Base-by-base conservation (phyloP, 2,797 vertebrate species). In the Todus mexicanus region DNA sequence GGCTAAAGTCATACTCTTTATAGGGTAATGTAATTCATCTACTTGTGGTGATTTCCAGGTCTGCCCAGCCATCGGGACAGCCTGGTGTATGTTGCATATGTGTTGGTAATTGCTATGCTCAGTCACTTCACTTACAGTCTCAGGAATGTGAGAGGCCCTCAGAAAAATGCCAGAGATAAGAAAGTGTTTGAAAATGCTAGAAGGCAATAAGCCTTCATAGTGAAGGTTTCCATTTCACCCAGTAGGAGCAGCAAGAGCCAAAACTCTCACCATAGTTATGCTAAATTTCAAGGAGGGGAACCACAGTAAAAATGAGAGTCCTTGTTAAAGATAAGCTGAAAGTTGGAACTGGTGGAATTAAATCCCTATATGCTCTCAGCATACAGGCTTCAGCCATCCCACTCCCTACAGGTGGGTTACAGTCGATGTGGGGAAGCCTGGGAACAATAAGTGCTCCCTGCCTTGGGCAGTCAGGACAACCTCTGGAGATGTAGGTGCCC, bases 111-210 rank as follows among this genome's bases (percentile, higher is more conserved):
- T 37, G 74, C 72, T 70, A 53, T 76, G 59, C 25, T 96, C 74
- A 95, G 85, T 14, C 83, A 92, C 53, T 95, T 95, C 56, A 91
- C 96, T 77, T 96, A 95, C 10, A 95, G 77, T 35, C 59, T 95
- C 37, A 92, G 93, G 75, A 97, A 95, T 75, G 47, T 60, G 7
- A 95, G 75, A 82, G 64, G 73, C 87, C 70, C 91, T 94, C 63
- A 93, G 63, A 40, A 96, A 92, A 86, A 78, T 71, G 33, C 63
- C 51, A 57, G 84, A 84, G 64, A 57, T 37, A 87, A 78, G 60
- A 37, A 77, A 42, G 43, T 48, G 40, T 63, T 86, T 70, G 35
- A 45, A 92, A 92, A 75, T 35, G 53, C 56, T 37, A 48, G 64
- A 70, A 79, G 64, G 20, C 37, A 78, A 15, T 11, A 5, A 92